Percentiles rank a stretch among this genome's conserved stretches.
These are phyloP conservation scores for Tineola bisselliella DNA, from an alignment of 2,888 invertebrate genomes.

Conservation along the genomic window DNA sequence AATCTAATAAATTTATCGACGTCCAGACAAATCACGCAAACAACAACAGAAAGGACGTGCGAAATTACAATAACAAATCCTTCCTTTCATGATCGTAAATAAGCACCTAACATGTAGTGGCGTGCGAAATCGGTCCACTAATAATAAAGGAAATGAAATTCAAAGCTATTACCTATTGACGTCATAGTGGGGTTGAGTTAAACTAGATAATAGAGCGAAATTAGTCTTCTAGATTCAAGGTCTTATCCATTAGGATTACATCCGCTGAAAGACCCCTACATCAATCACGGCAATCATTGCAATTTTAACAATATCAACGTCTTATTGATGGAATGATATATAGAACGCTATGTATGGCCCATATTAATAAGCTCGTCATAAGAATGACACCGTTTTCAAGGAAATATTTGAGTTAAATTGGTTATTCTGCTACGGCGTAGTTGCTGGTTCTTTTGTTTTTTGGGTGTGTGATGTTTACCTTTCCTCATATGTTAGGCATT, in stretches of 20 bases:
- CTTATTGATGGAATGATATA: no score
- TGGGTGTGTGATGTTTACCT: no score
- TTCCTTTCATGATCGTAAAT: not conserved
- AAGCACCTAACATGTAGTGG: not conserved
- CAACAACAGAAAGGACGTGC: not conserved
- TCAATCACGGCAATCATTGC: not conserved
- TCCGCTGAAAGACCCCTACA: not conserved
- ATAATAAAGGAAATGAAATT: not conserved
- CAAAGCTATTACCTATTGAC: constrained; percentile 7
- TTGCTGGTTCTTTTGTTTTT: no score
- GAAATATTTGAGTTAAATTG: no score
- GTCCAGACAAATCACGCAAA: no score
- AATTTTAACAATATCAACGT: not conserved
- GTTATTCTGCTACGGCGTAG: no score
- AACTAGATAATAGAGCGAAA: constrained; percentile 3
- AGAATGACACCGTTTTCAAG: no score
- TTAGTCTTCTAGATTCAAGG: not conserved
- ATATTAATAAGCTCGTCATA: no score
- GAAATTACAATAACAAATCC: not conserved
- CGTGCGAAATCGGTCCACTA: not conserved
- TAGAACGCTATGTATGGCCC: no score
- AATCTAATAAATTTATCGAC: no score
- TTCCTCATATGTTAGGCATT: no score
- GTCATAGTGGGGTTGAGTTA: not conserved
- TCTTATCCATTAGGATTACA: not conserved